These are phyloP conservation scores for Colossoma macropomum DNA, from an alignment of 2,113 vertebrate genomes.

Conservation along the genomic window DNA sequence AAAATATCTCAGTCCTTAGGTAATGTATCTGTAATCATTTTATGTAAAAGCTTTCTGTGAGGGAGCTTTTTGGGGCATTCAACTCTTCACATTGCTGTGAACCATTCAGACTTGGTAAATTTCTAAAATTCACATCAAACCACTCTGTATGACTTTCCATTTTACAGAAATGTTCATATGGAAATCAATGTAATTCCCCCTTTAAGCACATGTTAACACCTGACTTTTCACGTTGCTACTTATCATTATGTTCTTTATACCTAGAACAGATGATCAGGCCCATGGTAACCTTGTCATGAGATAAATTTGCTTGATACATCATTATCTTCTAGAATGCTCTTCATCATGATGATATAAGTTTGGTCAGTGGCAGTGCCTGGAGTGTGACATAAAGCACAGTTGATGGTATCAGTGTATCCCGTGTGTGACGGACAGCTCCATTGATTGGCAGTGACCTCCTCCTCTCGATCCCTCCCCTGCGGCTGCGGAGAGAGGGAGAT, in stretches of 20 bases:
- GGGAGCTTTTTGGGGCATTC: no score
- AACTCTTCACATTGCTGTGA: no score
- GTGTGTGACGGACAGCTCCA: slow-evolving; percentile 45
- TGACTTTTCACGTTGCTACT: neutral
- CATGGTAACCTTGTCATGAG: neutral
- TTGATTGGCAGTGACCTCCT: slow-evolving; percentile 55
- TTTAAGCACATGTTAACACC: no score
- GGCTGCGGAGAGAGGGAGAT: slow-evolving; percentile 41
- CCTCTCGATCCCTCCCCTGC: slow-evolving; percentile 45
- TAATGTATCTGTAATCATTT: no score
- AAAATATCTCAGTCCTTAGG: no score
- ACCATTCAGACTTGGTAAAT: no score
- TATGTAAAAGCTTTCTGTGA: no score
- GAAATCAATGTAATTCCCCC: no score
- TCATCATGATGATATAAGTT: slow-evolving; percentile 14
- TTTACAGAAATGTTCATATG: no score
- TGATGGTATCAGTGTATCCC: slow-evolving; percentile 36
- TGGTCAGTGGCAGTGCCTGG: slow-evolving; percentile 18
- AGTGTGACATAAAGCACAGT: slow-evolving; percentile 28
- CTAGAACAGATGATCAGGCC: neutral
- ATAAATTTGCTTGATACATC: neutral
- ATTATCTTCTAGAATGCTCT: slow-evolving; percentile 7
- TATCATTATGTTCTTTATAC: neutral
- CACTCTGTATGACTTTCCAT: neutral
- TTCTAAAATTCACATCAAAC: no score